Base-by-base conservation (phyloP, 2,888 invertebrate species). In the Xanthia togata region DNA sequence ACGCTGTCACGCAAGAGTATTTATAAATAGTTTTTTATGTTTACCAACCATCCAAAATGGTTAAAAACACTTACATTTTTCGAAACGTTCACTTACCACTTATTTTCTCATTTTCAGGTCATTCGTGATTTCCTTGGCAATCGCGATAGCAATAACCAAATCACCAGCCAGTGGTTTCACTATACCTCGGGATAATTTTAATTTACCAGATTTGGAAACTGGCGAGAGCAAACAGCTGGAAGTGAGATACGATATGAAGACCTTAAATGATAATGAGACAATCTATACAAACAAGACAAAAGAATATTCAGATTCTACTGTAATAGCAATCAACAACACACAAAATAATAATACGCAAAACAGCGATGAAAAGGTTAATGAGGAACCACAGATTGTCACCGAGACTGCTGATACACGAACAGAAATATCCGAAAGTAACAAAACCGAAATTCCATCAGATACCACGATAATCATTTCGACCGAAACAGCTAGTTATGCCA, bases 41-140 rank as follows among this genome's bases (percentile, higher is more conserved):
- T 67, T 23, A 23, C 6, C 47, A 26, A 44, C 41, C 41, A 31
- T 31, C 23, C 4, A 14, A 67, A 50, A 50, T 23, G 23, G 17
- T 50, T n/a, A 35, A 5, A 5, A n/a, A 53, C 3, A 68, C 50
- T 50, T 35, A 53, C 5, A 11, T 38, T 50, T 63, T 9, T 44
- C 31, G 20, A 55, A 57, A 68, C 31, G 3, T 12, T 50, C 44
- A 71, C 14, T 80, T 60, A 87, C 14, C 11, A 2, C 14, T 53
- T 53, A 59, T 81, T 83, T 73, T 89, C 73, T 89, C 70, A 81
- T 80, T 95, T 95, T 74, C 95, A 96, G 96, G 92, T 93, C 91
- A 89, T 89, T 93, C 89, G 91, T 91, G 90, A 90, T 94, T 87
- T 91, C 90, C 81, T 87, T 94, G 79, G 89, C 89, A 89, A 89